Evolutionary conservation across 1,140 invertebrate genomes (phyloP).

Genomic region (Apis florea): DNA sequence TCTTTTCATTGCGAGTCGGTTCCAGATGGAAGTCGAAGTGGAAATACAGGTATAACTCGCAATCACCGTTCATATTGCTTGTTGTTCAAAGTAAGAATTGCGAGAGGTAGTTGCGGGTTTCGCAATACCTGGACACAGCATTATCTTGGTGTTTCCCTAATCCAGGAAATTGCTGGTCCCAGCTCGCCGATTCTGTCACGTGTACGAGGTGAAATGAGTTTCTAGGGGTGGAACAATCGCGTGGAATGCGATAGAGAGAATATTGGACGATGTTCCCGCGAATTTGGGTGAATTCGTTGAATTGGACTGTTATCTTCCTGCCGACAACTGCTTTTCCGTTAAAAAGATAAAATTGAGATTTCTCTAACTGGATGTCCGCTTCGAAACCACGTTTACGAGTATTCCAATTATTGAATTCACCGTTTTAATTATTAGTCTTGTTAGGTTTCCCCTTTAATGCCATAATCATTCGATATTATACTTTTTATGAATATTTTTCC

Average conservation of each 20-base stretch:
- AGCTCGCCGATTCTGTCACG: constrained; percentile 9
- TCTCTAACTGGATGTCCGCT: not conserved
- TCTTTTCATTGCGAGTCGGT: not conserved
- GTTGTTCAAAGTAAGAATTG: constrained; percentile 34
- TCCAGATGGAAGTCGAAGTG: too few relatives aligned
- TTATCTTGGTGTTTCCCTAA: constrained; percentile 31
- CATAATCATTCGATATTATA: not conserved
- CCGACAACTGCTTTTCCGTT: not conserved
- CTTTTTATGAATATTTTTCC: too few relatives aligned
- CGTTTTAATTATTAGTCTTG: not conserved
- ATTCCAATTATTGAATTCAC: not conserved
- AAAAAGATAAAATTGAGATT: not conserved
- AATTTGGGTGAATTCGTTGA: not conserved
- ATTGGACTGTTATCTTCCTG: too few relatives aligned
- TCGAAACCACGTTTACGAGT: not conserved
- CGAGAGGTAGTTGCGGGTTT: constrained; percentile 1
- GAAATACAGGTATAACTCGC: constrained; percentile 1
- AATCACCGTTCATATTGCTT: constrained; percentile 26
- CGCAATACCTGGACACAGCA: constrained; percentile 3
- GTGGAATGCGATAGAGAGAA: constrained; percentile 12
- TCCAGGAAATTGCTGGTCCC: constrained; percentile 43
- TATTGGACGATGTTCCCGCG: constrained; percentile 3
- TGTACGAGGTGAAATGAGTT: constrained; percentile 34
- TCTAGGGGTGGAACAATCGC: not conserved
- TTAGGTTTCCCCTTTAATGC: not conserved